A percentile compares a stretch with the other conserved stretches of the same genome.
Conservation (phyloP, 2,797 vertebrate species). For the Vireo griseus region DNA sequence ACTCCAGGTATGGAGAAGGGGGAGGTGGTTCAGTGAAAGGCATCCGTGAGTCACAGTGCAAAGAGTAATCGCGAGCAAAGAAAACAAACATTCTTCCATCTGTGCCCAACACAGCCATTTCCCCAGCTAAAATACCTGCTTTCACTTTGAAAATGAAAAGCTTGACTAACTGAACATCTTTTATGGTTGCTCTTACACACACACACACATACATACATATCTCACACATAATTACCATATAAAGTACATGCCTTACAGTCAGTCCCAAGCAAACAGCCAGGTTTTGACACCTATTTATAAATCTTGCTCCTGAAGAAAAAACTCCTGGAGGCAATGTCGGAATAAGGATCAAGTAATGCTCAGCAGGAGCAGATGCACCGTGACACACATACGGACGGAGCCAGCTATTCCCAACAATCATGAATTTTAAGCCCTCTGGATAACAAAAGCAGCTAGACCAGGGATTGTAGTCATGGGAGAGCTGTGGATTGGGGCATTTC, state of each 20-base stretch:
- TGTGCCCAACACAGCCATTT: background rate
- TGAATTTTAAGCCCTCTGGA: background rate
- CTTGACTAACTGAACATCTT: background rate
- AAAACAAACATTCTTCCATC: background rate
- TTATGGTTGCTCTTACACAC: background rate
- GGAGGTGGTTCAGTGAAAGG: background rate
- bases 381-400: background rate
- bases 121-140: background rate
- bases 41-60: background rate
- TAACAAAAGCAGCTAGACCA: conserved; percentile 10
- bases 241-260: background rate
- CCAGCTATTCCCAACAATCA: background rate
- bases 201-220: fast-evolving
- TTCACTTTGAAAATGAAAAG: background rate
- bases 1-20: background rate
- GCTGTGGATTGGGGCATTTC: background rate
- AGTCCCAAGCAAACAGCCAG: background rate
- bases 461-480: background rate
- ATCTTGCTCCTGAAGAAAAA: background rate
- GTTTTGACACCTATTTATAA: background rate
- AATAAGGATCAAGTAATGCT: background rate
- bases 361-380: background rate
- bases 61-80: background rate
- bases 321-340: background rate
- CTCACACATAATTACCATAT: background rate